These are phyloP conservation scores for Phalacrocorax pelagicus DNA, from an alignment of 2,113 vertebrate species.

Conservation along the genomic window DNA sequence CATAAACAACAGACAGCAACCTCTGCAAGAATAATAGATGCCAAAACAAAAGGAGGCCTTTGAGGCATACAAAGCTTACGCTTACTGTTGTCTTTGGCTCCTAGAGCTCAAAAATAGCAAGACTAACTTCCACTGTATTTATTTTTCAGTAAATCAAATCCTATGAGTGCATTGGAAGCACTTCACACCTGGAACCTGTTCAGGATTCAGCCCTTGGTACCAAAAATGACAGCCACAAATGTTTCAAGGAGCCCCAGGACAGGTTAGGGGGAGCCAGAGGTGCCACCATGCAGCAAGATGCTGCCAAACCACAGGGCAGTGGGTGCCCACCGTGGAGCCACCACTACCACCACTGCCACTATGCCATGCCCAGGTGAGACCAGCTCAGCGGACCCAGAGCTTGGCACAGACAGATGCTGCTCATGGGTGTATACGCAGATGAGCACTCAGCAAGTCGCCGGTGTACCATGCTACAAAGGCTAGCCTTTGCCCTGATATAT, in stretches of 20 bases:
- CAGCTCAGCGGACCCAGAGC: not conserved
- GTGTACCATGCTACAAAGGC: rapidly evolving
- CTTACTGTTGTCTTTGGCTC: not conserved
- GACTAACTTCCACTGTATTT: not conserved
- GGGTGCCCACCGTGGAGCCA: rapidly evolving
- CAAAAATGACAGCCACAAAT: not conserved
- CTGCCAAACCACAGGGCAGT: not conserved
- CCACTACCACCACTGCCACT: no score
- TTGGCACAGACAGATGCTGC: not conserved
- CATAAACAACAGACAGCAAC: not conserved
- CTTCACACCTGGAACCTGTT: not conserved
- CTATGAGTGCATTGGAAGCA: not conserved
- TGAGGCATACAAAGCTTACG: not conserved
- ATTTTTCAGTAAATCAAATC: not conserved
- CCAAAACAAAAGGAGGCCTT: not conserved
- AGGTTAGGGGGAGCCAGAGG: not conserved
- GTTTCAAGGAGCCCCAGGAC: not conserved
- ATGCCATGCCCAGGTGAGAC: not conserved
- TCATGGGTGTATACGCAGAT: rapidly evolving
- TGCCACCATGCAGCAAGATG: rapidly evolving
- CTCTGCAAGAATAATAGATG: not conserved
- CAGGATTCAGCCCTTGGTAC: not conserved
- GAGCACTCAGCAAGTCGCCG: not conserved
- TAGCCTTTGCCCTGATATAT: not conserved
- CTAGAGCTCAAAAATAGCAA: not conserved